A percentile compares a stretch with the other conserved stretches of the same genome.
Evolutionary conservation across 2,113 vertebrate species (phyloP).

Genomic region (Columbina picui): DNA sequence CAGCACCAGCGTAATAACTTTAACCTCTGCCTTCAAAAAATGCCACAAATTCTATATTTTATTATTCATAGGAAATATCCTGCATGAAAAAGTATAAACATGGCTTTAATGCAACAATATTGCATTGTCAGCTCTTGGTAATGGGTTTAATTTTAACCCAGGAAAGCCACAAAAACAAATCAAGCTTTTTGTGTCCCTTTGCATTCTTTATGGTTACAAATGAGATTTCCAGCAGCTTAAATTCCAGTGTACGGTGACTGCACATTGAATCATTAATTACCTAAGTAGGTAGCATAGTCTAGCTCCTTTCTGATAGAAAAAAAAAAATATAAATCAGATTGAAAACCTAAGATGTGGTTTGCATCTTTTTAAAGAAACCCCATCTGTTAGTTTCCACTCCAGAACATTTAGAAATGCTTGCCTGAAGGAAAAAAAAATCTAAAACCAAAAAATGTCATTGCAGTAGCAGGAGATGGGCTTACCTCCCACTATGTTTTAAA

Average conservation of each 20-base stretch:
- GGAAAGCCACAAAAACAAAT: conserved; percentile 71
- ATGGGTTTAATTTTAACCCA: conserved; percentile 73
- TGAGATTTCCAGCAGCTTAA: conserved; percentile 72
- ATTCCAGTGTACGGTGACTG: conserved; percentile 60
- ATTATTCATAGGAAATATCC: conserved; percentile 62
- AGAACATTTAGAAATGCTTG: conserved; percentile 59
- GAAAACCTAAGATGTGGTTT: conserved; percentile 52
- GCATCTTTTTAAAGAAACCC: conserved; percentile 71
- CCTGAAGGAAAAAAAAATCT: conserved; percentile 36
- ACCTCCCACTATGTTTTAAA: conserved; percentile 41
- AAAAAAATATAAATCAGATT: conserved; percentile 7
- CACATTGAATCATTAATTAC: conserved; percentile 76
- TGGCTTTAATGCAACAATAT: conserved; percentile 47
- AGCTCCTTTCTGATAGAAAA: conserved; percentile 40
- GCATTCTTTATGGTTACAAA: conserved; percentile 73
- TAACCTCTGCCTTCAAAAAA: conserved; percentile 44
- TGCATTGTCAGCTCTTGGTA: conserved; percentile 62
- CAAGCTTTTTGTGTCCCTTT: conserved; percentile 64
- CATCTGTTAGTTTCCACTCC: conserved; percentile 72
- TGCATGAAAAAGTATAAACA: conserved; percentile 57
- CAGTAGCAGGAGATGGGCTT: not conserved
- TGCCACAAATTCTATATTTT: conserved; percentile 46
- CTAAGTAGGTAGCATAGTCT: conserved; percentile 55
- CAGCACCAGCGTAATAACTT: conserved; percentile 45
- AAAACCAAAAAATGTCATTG: conserved; percentile 20